Conservation (phyloP, 1,140 invertebrate genomes). For the Drosophila setifemur region DNA sequence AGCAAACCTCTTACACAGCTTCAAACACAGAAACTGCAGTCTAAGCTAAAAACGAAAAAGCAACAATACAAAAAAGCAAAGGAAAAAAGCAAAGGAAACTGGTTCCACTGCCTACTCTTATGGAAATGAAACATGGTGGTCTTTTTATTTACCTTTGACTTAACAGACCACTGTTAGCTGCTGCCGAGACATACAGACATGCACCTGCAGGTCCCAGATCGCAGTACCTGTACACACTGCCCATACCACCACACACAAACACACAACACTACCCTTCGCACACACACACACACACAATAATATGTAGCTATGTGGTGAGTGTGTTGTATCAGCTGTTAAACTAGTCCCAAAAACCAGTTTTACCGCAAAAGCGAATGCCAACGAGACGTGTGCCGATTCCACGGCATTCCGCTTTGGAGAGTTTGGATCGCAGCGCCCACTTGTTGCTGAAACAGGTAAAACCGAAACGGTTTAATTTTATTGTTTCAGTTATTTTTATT, state of each 20-base stretch:
- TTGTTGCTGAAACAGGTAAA: conserved; percentile 35
- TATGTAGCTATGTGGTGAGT: conserved; percentile 5
- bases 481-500: too few relatives aligned
- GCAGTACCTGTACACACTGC: conserved; percentile 37
- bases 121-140: conserved; percentile 71
- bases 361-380: conserved; percentile 46
- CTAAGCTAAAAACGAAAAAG: conserved; percentile 41
- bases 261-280: conserved; percentile 25
- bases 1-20: conserved; percentile 53
- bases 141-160: conserved; percentile 58
- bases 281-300: conserved; percentile 3
- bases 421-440: conserved; percentile 39
- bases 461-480: conserved; percentile 45
- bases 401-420: conserved; percentile 7
- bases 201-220: conserved; percentile 65
- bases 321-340: conserved; percentile 54
- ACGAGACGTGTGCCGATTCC: conserved; percentile 24
- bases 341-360: conserved; percentile 45
- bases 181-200: conserved; percentile 22
- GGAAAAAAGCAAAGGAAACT: conserved; percentile 48
- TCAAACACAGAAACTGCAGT: conserved; percentile 19
- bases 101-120: conserved; percentile 47
- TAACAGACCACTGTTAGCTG: conserved; percentile 69
- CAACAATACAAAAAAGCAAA: conserved; percentile 3
- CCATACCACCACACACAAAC: conserved; percentile 24